Evolutionary conservation across 2,113 vertebrate genomes (phyloP), one percentile per base, ranked within the genome.

Genomic region (Dipodomys merriami): DNA sequence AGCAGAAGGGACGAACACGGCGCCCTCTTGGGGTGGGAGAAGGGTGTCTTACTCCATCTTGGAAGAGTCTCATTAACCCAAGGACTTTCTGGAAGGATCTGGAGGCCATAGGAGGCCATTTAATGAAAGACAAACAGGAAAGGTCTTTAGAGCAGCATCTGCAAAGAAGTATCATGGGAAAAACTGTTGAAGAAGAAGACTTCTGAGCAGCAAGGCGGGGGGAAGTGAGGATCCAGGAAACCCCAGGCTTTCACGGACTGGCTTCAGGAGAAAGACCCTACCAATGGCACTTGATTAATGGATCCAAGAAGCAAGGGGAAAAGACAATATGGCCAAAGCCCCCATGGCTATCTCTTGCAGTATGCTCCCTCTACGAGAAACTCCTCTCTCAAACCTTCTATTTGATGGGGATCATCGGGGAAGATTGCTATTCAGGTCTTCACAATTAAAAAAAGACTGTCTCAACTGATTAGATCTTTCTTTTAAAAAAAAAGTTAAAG

Each of bases 21-120:
- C 30, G 1, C 5, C 18, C 39, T 39, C 39, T 0, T 0, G 12
- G 4, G 25, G 7, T 22, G 57, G 27, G 30, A 1, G 16, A 23
- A 46, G 29, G 29, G 5, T 29, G 29, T 22, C 29, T 39, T 60
- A n/a, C 25, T 88, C 23, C n/a, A 19, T 82, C 30, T 49, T 27
- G 11, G 71, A 4, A 30, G 25, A 30, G 25, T 77, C 88, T 30
- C 16, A 62, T 19, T 91, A 86, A 46, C n/a, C 29, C 72, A 65
- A 80, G 16, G n/a, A 73, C 30, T 53, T 81, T 91, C 57, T 88
- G 25, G 25, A 94, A 90, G 29, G 5, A 86, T 44, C 68, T 92
- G 19, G 20, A 73, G n/a, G 49, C 1, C 23, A n/a, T 60, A 13
- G 33, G 15, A 57, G 39, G 69, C 29, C 65, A 83, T 49, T 60